Base-by-base conservation (phyloP, 2,888 invertebrate genomes). In the Mythimna loreyi region DNA sequence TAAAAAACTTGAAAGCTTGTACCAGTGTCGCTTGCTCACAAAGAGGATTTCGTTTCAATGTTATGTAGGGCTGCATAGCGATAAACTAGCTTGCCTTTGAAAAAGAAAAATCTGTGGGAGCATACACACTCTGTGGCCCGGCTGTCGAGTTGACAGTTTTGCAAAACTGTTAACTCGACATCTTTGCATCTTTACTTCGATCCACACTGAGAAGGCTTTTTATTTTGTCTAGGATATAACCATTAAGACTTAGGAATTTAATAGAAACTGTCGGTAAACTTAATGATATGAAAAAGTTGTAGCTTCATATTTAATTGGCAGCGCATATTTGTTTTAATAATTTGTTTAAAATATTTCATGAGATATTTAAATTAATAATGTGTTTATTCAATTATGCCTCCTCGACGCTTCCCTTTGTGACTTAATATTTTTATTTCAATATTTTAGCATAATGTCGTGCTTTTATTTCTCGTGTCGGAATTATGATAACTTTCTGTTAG, bases 361-460 rank as follows among this genome's bases (percentile, higher is more conserved):
- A 40, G 13, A 7, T 9, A 33, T 33, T 33, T 33, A 33, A 33
- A 33, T 33, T 33, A 33, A 33, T 33, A 47, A 67, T 67, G 57
- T 45, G 28, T 65, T 59, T 62, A 70, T 73, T 61, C 67, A n/a
- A n/a, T n/a, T 67, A 59, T 62, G 43, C 59, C 67, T 62, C 52
- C 67, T 74, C 55, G 40, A 33, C 59, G 49, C 43, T 47, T 68
- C 28, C 23, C 49, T 11, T 47, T 21, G 47, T 47, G 11, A 47
- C 9, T 21, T 49, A 13, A 23, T 1, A 13, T 49, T 49, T 69
- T 71, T 64, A 64, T 74, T 70, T 28, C 30, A 2, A 57, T 59
- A 50, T 60, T 65, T 50, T 52, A 19, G 11, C 25, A 52, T 52
- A 8, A 40, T 40, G 55, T 66, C 40, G 30, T 49, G 60, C 57